phyloP scores from a whole-genome alignment of 1,140 invertebrate species.

The Anthonomus grandis region DNA sequence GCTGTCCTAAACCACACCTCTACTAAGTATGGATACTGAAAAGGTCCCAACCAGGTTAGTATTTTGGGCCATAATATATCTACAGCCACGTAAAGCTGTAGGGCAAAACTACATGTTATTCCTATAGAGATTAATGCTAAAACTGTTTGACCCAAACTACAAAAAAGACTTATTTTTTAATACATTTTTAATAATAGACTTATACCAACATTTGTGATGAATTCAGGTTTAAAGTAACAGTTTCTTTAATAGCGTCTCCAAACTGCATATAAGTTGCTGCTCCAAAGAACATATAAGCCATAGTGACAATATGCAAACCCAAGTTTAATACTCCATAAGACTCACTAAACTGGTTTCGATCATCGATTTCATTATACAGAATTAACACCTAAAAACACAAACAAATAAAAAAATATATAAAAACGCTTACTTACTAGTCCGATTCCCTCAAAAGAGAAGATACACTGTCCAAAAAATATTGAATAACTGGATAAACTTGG shows the following conservation, averaged over 20 bases:
- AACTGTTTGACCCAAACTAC: constrained; percentile 7
- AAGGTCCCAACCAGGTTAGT: constrained; percentile 4
- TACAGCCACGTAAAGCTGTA: constrained; percentile 8
- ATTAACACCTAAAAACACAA: constrained; percentile 67
- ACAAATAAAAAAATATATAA: constrained; percentile 12
- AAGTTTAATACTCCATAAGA: constrained; percentile 77
- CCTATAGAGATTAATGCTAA: constrained; percentile 5
- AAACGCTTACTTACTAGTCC: constrained; percentile 54
- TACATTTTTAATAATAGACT: background rate
- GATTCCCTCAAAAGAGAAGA: constrained; percentile 76
- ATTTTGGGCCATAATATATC: constrained; percentile 10
- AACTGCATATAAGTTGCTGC: constrained; percentile 81
- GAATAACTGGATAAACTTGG: constrained; percentile 53
- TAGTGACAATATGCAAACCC: constrained; percentile 73
- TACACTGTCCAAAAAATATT: constrained; percentile 69
- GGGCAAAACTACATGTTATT: constrained; percentile 6
- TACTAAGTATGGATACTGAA: background rate
- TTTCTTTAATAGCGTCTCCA: constrained; percentile 60
- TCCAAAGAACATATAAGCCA: constrained; percentile 73
- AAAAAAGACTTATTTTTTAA: background rate
- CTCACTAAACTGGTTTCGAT: constrained; percentile 69
- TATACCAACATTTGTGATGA: constrained; percentile 1
- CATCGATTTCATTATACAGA: constrained; percentile 83
- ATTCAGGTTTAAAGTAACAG: constrained; percentile 65
- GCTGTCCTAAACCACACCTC: constrained; percentile 14